These are phyloP conservation scores for Urocolius indicus DNA, from an alignment of 2,113 vertebrate species.

Conservation along the genomic window DNA sequence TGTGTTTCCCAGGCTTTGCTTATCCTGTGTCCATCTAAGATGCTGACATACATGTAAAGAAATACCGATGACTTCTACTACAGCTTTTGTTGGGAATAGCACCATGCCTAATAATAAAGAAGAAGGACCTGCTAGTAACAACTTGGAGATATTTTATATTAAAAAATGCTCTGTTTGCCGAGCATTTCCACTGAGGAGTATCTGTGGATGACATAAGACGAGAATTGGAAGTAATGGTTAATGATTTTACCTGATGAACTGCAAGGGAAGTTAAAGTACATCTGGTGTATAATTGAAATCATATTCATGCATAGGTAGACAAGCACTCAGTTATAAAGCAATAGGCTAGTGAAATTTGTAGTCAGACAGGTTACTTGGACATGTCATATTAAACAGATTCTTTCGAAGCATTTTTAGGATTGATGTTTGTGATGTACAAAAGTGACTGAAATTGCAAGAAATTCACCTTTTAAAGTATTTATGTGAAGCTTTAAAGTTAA, in stretches of 20 bases:
- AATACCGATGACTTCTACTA: background rate
- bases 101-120: background rate
- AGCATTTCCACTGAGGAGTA: background rate
- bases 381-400: background rate
- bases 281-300: constrained; percentile 16
- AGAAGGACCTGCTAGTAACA: background rate
- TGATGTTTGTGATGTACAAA: constrained; percentile 43
- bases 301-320: background rate
- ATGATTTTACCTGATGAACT: constrained; percentile 18
- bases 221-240: background rate
- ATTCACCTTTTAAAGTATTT: constrained; percentile 28
- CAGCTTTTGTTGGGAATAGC: background rate
- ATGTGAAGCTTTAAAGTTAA: background rate
- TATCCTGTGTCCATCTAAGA: background rate
- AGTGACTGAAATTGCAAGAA: constrained; percentile 21
- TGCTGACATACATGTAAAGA: background rate
- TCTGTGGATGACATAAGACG: background rate
- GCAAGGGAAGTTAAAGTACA: background rate
- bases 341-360: constrained; percentile 12
- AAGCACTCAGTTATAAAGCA: background rate
- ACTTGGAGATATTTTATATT: background rate
- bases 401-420: constrained; percentile 26
- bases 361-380: background rate
- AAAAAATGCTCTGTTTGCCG: background rate
- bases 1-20: background rate